These are phyloP conservation scores for Odontomyia ornata DNA, from an alignment of 2,888 invertebrate species.

Conservation along the genomic window DNA sequence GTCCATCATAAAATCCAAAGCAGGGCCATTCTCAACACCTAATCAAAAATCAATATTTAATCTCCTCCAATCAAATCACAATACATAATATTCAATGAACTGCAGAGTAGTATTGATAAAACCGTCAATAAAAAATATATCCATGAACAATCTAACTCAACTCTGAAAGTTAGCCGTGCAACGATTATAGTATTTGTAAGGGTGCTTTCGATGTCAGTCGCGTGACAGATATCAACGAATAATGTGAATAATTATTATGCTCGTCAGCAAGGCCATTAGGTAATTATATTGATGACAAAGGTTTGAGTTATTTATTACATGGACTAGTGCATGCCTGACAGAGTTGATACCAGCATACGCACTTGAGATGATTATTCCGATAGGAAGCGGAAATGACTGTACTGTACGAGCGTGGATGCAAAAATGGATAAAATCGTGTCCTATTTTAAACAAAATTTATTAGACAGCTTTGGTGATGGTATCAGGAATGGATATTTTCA, in stretches of 20 bases:
- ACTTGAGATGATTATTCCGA: not conserved
- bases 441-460: too few relatives aligned
- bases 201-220: not conserved
- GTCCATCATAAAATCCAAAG: constrained; percentile 11
- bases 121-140: not conserved
- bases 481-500: too few relatives aligned
- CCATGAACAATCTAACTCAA: not conserved
- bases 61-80: not conserved
- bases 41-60: constrained; percentile 23
- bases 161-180: not conserved
- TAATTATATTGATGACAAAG: constrained; percentile 15
- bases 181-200: not conserved
- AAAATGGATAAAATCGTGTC: too few relatives aligned
- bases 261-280: not conserved
- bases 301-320: not conserved
- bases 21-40: not conserved
- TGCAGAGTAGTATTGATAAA: not conserved
- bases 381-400: not conserved
- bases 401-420: too few relatives aligned
- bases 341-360: not conserved
- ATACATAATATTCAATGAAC: not conserved
- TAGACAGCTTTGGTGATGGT: too few relatives aligned
- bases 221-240: constrained; percentile 6
- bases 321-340: not conserved
- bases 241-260: not conserved